phyloP scores from a whole-genome alignment of 2,113 vertebrate species.

The Junco hyemalis region DNA sequence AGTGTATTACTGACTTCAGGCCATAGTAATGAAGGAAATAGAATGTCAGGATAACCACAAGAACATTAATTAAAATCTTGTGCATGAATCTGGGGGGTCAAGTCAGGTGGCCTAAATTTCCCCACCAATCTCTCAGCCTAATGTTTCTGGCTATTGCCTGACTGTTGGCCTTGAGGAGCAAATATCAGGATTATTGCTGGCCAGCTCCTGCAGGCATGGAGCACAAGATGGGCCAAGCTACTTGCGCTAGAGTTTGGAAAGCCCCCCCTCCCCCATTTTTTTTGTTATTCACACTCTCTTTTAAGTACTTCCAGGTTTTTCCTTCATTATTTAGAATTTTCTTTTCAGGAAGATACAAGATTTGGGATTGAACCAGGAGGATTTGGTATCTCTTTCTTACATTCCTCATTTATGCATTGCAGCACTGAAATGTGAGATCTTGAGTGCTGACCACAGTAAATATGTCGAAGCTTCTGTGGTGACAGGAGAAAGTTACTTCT shows the following conservation, averaged over 20 bases:
- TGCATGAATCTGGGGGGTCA: neutral
- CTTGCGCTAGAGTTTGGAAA: neutral
- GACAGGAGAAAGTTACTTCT: neutral
- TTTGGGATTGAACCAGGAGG: neutral
- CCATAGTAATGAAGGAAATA: neutral
- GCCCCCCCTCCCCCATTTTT: rapidly evolving
- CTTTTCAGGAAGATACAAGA: neutral
- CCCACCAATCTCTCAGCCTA: neutral
- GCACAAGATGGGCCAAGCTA: neutral
- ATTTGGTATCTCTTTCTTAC: neutral
- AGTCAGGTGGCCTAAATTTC: neutral
- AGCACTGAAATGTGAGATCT: neutral
- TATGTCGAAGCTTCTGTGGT: neutral
- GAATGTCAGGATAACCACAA: neutral
- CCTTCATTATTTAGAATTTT: neutral
- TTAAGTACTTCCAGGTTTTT: neutral
- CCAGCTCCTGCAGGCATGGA: neutral
- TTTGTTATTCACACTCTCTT: neutral
- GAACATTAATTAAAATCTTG: neutral
- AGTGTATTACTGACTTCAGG: neutral
- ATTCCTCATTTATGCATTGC: neutral
- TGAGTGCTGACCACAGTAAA: neutral
- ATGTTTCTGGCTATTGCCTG: neutral
- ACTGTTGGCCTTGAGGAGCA: neutral
- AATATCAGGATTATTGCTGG: neutral